Evolutionary conservation across 2,888 invertebrate species (phyloP).

Genomic region (Chalcis sispes): DNA sequence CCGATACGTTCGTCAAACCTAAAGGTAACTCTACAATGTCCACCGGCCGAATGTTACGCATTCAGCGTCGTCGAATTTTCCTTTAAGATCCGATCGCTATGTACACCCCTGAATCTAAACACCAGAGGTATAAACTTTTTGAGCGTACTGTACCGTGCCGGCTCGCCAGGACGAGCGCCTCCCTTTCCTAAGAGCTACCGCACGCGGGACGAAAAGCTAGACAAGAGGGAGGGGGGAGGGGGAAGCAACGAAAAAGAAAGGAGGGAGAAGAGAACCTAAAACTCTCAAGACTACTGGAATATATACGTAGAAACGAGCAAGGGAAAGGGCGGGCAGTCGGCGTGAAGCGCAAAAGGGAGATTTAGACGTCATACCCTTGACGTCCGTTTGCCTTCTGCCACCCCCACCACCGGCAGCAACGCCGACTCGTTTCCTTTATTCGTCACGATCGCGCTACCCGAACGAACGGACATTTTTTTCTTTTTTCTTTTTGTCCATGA

Average conservation of each 20-base stretch:
- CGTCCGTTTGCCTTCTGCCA: slow-evolving; percentile 64
- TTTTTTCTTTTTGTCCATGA: slow-evolving; percentile 43
- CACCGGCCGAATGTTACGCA: too few species aligned
- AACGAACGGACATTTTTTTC: too few species aligned
- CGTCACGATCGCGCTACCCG: slow-evolving; percentile 58
- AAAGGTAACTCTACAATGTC: too few species aligned
- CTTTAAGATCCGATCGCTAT: too few species aligned
- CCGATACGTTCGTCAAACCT: too few species aligned
- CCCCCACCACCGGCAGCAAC: slow-evolving; percentile 60
- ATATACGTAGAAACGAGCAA: too few species aligned
- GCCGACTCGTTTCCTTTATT: slow-evolving; percentile 42
- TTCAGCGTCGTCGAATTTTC: too few species aligned
- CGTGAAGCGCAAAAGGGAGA: slow-evolving; percentile 70
- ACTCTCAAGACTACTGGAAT: slow-evolving; percentile 57
- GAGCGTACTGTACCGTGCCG: too few species aligned
- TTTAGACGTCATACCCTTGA: slow-evolving; percentile 75
- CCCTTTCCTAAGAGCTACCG: too few species aligned
- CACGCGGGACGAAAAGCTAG: neutral
- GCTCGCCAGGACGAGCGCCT: too few species aligned
- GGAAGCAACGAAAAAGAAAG: slow-evolving; percentile 8
- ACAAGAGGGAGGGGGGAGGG: slow-evolving; percentile 6
- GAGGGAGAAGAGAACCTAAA: slow-evolving; percentile 15
- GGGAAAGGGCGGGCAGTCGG: slow-evolving; percentile 74
- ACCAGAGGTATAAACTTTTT: too few species aligned
- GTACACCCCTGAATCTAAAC: too few species aligned